Percentiles rank a stretch among this genome's conserved stretches.
Conservation (phyloP, 2,888 invertebrate genomes). For the Eustalomyia histrio region DNA sequence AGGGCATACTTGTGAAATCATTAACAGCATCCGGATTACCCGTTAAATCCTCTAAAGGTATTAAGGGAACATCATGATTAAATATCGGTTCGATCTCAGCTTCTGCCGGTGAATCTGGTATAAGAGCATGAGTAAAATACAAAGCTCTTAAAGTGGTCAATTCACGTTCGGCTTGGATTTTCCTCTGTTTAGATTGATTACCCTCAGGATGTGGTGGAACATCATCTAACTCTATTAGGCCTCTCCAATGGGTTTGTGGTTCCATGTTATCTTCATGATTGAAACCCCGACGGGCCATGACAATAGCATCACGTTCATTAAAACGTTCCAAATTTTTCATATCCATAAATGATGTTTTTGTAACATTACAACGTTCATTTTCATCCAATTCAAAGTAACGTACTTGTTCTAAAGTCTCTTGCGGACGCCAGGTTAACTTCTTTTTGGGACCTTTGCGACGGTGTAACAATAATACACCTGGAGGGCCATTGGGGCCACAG, state of each 20-base stretch:
- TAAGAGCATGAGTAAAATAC: constrained; percentile 89
- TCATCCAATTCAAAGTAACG: constrained; percentile 97
- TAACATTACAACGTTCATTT: constrained; percentile 97
- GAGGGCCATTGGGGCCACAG: constrained; percentile 83
- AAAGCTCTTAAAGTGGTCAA: constrained; percentile 90
- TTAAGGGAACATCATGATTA: constrained; percentile 88
- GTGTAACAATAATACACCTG: constrained; percentile 86
- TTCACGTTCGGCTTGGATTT: constrained; percentile 92
- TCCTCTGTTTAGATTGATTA: constrained; percentile 91
- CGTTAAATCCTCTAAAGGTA: constrained; percentile 93
- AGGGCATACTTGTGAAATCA: constrained; percentile 87
- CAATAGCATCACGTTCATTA: constrained; percentile 91
- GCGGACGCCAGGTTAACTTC: constrained; percentile 89
- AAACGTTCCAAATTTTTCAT: constrained; percentile 94
- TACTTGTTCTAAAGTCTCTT: constrained; percentile 88
- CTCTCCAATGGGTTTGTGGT: constrained; percentile 88
- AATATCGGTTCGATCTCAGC: constrained; percentile 91
- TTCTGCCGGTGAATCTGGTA: constrained; percentile 92
- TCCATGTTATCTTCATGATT: constrained; percentile 88
- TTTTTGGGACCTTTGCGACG: constrained; percentile 90
- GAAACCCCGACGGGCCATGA: constrained; percentile 87
- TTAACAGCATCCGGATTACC: constrained; percentile 90
- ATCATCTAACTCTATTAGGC: constrained; percentile 85
- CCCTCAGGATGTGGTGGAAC: constrained; percentile 85
- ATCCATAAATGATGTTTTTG: constrained; percentile 90